Evolutionary conservation across 2,888 invertebrate genomes (phyloP).

Genomic region (Acrobasis suavella): DNA sequence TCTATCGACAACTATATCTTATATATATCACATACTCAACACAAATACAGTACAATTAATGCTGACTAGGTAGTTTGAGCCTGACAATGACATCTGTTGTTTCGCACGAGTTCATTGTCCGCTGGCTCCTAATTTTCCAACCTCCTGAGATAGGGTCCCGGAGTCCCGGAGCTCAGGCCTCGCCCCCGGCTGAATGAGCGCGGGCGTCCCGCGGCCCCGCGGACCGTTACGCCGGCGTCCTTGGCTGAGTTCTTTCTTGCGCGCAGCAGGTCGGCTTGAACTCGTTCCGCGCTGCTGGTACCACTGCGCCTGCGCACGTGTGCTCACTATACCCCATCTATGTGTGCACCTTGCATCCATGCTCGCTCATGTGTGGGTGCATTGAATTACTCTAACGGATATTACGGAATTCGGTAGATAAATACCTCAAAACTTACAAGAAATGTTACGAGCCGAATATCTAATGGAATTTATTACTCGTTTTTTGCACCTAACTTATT

Average conservation of each 20-base stretch:
- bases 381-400: conserved; percentile 78
- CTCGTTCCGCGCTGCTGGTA: conserved; percentile 71
- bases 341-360: conserved; percentile 28
- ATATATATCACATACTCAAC: too few relatives aligned
- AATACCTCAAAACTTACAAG: conserved; percentile 55
- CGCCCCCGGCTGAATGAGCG: conserved; percentile 40
- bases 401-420: conserved; percentile 76
- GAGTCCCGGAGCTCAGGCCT: background rate
- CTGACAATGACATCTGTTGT: too few relatives aligned
- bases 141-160: conserved; percentile 27
- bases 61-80: too few relatives aligned
- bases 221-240: conserved; percentile 80
- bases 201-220: conserved; percentile 43
- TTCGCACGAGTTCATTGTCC: too few relatives aligned
- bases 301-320: conserved; percentile 68
- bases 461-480: conserved; percentile 18
- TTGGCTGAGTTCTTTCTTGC: conserved; percentile 82
- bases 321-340: conserved; percentile 45
- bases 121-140: background rate
- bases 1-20: too few relatives aligned
- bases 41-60: too few relatives aligned
- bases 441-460: conserved; percentile 31
- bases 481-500: conserved; percentile 17
- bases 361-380: conserved; percentile 35
- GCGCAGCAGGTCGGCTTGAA: conserved; percentile 75